phyloP scores from a whole-genome alignment of 2,888 invertebrate species.

The Drosophila percnosoma region DNA sequence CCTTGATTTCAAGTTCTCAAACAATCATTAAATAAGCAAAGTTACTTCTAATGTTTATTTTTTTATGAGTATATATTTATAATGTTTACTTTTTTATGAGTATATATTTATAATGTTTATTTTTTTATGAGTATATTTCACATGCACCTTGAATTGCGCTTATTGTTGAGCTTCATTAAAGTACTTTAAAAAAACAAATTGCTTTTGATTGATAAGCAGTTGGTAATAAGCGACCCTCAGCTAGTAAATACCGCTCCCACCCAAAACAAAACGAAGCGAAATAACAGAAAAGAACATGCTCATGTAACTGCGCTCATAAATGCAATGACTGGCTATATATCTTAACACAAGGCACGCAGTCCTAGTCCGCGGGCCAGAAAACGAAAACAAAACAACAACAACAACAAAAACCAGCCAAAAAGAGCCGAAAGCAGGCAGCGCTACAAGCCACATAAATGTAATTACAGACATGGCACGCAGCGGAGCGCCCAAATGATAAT shows the following conservation, averaged over 20 bases:
- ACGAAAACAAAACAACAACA: neutral
- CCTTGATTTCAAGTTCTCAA: neutral
- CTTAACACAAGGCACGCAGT: conserved; percentile 50
- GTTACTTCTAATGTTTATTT: neutral
- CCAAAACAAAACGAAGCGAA: conserved; percentile 3
- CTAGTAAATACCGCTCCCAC: conserved; percentile 19
- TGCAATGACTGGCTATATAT: conserved; percentile 64
- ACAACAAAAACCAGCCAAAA: conserved; percentile 1
- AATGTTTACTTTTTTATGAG: conserved; percentile 4
- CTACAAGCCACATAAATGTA: conserved; percentile 61
- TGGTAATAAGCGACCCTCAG: conserved; percentile 39
- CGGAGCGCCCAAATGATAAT: conserved; percentile 57
- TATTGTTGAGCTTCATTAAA: conserved; percentile 28
- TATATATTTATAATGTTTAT: neutral
- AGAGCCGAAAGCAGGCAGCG: conserved; percentile 29
- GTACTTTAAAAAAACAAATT: conserved; percentile 19
- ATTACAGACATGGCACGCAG: conserved; percentile 64
- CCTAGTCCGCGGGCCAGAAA: conserved; percentile 3
- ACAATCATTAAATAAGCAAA: neutral
- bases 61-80: neutral
- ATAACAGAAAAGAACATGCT: conserved; percentile 15
- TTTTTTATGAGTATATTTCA: conserved; percentile 4
- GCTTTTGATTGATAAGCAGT: conserved; percentile 57
- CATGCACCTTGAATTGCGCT: conserved; percentile 4
- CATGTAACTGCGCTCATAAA: conserved; percentile 58